Evolutionary conservation across 2,888 invertebrate genomes (phyloP), one percentile per base, ranked within the genome.

Genomic region (Drosophila parthenogenetica): DNA sequence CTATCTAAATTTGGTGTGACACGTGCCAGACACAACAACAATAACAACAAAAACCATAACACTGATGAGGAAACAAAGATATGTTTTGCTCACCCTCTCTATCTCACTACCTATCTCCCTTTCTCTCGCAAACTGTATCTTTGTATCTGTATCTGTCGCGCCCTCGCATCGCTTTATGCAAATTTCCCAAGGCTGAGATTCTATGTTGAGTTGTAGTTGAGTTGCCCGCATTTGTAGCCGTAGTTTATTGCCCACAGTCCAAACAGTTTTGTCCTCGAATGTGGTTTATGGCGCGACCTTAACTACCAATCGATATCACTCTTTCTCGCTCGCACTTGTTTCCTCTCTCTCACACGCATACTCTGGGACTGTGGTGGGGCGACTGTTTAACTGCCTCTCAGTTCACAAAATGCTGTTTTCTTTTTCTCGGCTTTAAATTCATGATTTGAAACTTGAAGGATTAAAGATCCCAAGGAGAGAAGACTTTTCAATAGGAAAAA

Each of bases 11-110:
- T 70, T 65, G 58, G 59, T 58, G 63, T 73, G 88, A 82, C 83
- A 88, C 88, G 83, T 83, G 86, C 78, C 88, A 84, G 83, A 88
- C 79, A 82, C 69, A 85, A 79, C 84, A 78, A 70, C 69, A 68
- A 22, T 48, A 60, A 45, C 60, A 72, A 57, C 22, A 43, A 53
- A 42, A 63, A 45, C 50, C 64, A 61, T 65, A 65, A 75, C 73
- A 79, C 73, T 68, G 73, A 72, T 55, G 57, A 16, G 39, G 16
- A 60, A 39, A 11, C 14, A 13, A 1, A 46, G 14, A 29, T 39
- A n/a, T 39, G 14, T 39, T 5, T 14, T 3, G 22, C 5, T 1
- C 5, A 5, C 22, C 5, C 39, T 16, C 25, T 25, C 10, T 14
- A 39, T 37, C 40, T 19, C 22, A 25, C 32, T 14, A 35, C 7